Base-by-base conservation (phyloP, 2,797 vertebrate species). In the Darevskia nairensis region DNA sequence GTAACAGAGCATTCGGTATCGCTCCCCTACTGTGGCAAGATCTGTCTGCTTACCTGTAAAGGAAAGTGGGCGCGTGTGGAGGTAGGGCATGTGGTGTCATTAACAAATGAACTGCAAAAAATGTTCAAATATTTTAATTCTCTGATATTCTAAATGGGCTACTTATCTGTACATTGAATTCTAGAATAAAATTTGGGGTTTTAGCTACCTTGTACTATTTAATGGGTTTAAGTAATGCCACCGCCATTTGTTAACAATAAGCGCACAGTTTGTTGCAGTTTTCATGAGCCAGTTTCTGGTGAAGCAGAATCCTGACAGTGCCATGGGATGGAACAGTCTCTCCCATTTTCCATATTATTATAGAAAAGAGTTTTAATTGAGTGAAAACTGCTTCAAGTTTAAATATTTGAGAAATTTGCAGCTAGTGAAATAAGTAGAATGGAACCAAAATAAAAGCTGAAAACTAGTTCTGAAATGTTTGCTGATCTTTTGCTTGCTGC, bases 51-150 rank as follows among this genome's bases (percentile, higher is more conserved):
- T 82, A 96, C 95, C 74, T 97, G 96, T 94, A 98, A 98, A 96
- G 98, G 97, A 93, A 98, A 97, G 94, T 99, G 97, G 98, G 96
- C 97, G 80, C 97, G 99, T 94, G 98, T 97, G 8, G 98, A 99
- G 98, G 98, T 99, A 96, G 97, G 95, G 90, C 86, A 55, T 41
- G 5, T 23, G 32, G 6, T 41, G 41, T 46, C 32, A 50, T 25
- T 55, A 41, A 19, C 27, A 55, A 64, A 39, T 39, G 21, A 13
- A 66, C 46, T 86, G 25, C 71, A 68, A 19, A 55, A 76, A 64
- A 23, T 13, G 6, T 23, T 80, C 78, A 9, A 59, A 21, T n/a
- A 35, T 61, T 76, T 35, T 55, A n/a, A 9, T 23, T 79, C 15
- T 71, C 25, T 25, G 61, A 17, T 39, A 21, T 72, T 59, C 50